These are phyloP conservation scores for Agriotes lineatus DNA, from an alignment of 2,888 invertebrate genomes.

Conservation along the genomic window DNA sequence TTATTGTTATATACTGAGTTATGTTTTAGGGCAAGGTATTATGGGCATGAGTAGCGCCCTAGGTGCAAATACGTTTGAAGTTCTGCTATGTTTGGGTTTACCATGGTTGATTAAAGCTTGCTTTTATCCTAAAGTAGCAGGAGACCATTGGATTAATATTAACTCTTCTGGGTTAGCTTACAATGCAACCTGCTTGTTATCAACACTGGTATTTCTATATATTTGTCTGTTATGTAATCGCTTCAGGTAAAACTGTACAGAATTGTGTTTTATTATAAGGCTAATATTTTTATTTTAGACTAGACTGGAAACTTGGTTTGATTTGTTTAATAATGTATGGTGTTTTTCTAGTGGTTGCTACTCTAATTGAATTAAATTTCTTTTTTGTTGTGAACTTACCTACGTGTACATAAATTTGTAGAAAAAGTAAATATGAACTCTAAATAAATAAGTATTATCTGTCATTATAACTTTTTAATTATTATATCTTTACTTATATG, in stretches of 20 bases:
- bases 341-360: constrained; percentile 33
- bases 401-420: constrained; percentile 65
- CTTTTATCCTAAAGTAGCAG: constrained; percentile 69
- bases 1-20: neutral
- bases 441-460: too few relatives aligned
- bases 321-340: constrained; percentile 67
- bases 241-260: constrained; percentile 63
- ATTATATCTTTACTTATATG: neutral
- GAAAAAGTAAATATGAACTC: too few relatives aligned
- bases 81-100: constrained; percentile 78
- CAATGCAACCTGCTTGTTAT: constrained; percentile 77
- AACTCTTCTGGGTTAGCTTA: constrained; percentile 80
- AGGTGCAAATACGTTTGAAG: constrained; percentile 83
- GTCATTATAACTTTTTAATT: neutral
- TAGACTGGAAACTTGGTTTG: constrained; percentile 76
- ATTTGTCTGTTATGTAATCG: constrained; percentile 72
- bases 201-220: constrained; percentile 76
- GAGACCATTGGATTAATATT: constrained; percentile 72
- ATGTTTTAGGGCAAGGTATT: constrained; percentile 72
- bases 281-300: constrained; percentile 48
- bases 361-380: constrained; percentile 77
- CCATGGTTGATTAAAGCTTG: constrained; percentile 79
- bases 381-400: constrained; percentile 79
- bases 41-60: constrained; percentile 84
- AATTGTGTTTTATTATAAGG: neutral